Conservation (phyloP, 2,113 vertebrate genomes). For the sheep (Ovis aries) region ARS-UI_Ramb_v3.0 NC_056069.1:32482001-32482500, state of each 20-base stretch:
- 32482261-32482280: neutral
- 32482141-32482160: neutral
- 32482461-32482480: neutral
- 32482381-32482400: neutral
- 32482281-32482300: neutral
- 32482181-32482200: neutral
- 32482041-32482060: neutral
- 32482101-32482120: neutral
- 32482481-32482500: neutral
- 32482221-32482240: neutral
- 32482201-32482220: neutral
- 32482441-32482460: neutral
- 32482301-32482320: neutral
- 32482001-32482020: neutral
- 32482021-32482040: neutral
- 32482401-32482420: neutral
- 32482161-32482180: neutral
- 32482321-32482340: neutral
- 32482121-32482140: neutral
- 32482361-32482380: neutral
- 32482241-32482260: neutral
- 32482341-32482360: neutral
- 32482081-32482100: neutral
- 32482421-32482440: neutral
- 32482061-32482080: neutral